phyloP scores from a whole-genome alignment of 2,797 vertebrate genomes.

The Chiloscyllium punctatum region DNA sequence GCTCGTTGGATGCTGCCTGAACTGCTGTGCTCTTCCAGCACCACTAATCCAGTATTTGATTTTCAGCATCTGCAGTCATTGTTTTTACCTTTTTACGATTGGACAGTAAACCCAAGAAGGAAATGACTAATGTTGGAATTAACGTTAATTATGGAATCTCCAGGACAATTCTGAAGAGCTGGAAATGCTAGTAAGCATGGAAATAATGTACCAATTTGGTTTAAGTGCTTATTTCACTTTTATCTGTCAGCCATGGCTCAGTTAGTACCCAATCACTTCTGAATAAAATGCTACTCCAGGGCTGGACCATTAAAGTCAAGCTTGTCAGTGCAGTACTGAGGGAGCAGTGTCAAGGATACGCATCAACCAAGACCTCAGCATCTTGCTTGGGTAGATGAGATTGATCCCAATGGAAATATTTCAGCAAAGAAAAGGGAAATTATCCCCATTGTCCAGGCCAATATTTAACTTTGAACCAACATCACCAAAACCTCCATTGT shows the following conservation, averaged over 20 bases:
- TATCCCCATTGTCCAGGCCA: neutral
- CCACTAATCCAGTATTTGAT: no score
- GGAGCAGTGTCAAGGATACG: neutral
- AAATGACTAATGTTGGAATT: no score
- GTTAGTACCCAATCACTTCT: neutral
- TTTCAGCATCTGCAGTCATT: no score
- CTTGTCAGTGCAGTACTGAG: neutral
- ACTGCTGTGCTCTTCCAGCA: no score
- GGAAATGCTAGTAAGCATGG: neutral
- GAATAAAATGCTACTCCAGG: neutral
- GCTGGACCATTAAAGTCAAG: neutral
- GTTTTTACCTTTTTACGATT: no score
- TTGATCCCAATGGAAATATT: neutral
- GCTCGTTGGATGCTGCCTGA: no score
- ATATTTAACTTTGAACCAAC: neutral
- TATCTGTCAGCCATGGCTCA: neutral
- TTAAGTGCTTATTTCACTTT: neutral
- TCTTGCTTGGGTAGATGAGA: neutral
- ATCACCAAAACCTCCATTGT: neutral
- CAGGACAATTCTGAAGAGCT: neutral
- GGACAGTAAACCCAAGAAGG: no score
- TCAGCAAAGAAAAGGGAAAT: neutral
- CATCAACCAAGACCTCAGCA: neutral
- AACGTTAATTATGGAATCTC: neutral
- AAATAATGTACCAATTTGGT: neutral